Conservation (phyloP, 2,888 invertebrate genomes). For the Lissocephala sabroskyi region DNA sequence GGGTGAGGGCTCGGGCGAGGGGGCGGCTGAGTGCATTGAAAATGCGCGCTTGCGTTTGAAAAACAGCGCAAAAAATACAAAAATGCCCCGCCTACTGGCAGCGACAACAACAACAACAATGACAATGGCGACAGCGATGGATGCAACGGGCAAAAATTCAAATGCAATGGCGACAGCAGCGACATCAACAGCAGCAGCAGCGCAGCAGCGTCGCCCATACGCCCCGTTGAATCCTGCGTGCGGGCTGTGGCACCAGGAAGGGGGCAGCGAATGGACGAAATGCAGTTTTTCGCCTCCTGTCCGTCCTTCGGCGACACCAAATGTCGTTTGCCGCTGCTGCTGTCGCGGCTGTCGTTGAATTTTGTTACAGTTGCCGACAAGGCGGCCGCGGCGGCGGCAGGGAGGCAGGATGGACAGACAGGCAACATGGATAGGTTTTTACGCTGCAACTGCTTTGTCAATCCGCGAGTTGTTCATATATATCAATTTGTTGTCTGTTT, state of each 20-base stretch:
- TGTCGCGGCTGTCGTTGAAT: conserved; percentile 17
- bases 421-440: conserved; percentile 52
- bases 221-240: conserved; percentile 31
- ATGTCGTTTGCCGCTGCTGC: conserved; percentile 21
- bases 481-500: conserved; percentile 58
- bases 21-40: conserved; percentile 50
- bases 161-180: conserved; percentile 41
- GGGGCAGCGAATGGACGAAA: conserved; percentile 16
- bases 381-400: conserved; percentile 22
- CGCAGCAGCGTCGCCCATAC: conserved; percentile 40
- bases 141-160: conserved; percentile 37
- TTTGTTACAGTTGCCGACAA: conserved; percentile 40
- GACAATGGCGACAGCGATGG: neutral
- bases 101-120: neutral
- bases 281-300: conserved; percentile 36
- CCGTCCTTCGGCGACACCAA: conserved; percentile 33
- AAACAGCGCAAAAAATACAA: conserved; percentile 63
- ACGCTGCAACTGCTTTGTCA: conserved; percentile 59
- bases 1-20: conserved; percentile 4
- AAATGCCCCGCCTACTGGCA: conserved; percentile 68
- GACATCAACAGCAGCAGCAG: conserved; percentile 13
- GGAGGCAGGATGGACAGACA: too few relatives aligned
- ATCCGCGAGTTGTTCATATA: conserved; percentile 50
- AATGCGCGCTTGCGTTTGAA: conserved; percentile 72
- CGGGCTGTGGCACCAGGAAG: too few relatives aligned